Evolutionary conservation across 2,888 invertebrate genomes (phyloP), one percentile per base, ranked within the genome.

Genomic region (Polylopha cassiicola): DNA sequence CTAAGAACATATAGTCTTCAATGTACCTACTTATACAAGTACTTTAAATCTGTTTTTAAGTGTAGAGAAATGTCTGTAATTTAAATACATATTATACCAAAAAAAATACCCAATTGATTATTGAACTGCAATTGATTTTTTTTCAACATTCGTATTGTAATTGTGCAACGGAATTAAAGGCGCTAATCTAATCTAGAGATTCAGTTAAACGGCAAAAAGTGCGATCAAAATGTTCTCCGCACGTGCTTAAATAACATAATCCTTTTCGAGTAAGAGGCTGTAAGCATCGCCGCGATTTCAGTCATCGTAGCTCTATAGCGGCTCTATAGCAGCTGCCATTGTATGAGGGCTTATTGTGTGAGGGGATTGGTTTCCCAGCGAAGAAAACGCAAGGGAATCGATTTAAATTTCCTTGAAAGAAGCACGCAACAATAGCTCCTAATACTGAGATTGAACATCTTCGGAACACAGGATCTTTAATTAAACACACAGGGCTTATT

Each of bases 321-420:
- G 60, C 54, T 58, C 59, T 59, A 69, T 72, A 72, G 69, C 67
- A 65, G 61, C 60, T 55, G 63, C 77, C 51, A 82, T 84, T 82
- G 81, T 82, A 63, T 58, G 58, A 63, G 59, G 45, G 61, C 68
- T 71, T 69, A 84, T 84, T 84, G 85, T 82, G 73, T 56, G 55
- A 51, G 58, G 73, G 79, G 80, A 80, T 81, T 81, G 79, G 75
- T 77, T 82, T 74, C 73, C 64, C 66, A 58, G 48, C 63, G 67
- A 66, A 69, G 77, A 75, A 74, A 78, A 74, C 73, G 66, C 66
- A 51, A 50, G 63, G 70, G 76, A 80, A 81, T 81, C 76, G 82
- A 84, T 84, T 84, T 82, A 73, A 81, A 80, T 76, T 67, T 70
- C 67, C 71, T 68, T 69, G 67, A 73, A 79, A 73, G 73, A 73